Conservation (phyloP, 2,888 invertebrate species). For the Tenthredo mesomela region DNA sequence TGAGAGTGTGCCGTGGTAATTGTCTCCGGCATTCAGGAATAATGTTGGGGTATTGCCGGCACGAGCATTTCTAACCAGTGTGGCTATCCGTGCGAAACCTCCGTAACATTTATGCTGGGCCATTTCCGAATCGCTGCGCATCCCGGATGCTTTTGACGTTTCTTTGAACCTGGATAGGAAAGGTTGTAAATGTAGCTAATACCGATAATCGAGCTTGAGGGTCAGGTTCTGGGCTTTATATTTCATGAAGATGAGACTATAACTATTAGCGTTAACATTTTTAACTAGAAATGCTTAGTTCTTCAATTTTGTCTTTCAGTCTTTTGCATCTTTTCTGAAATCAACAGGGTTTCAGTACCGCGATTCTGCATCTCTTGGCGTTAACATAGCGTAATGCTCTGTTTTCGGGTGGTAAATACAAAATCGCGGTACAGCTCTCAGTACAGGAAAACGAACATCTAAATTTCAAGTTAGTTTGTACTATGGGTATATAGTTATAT, state of each 20-base stretch:
- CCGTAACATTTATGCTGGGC: constrained; percentile 88
- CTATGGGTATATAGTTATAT: too few relatives aligned
- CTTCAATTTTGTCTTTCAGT: not conserved
- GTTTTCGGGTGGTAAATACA: too few relatives aligned
- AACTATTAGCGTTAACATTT: not conserved
- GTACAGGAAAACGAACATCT: too few relatives aligned
- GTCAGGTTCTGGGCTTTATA: not conserved
- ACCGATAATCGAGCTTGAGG: not conserved
- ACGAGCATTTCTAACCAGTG: constrained; percentile 82
- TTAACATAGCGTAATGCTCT: too few relatives aligned
- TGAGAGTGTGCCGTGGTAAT: constrained; percentile 94
- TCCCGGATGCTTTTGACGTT: constrained; percentile 85
- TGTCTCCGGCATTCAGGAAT: constrained; percentile 95
- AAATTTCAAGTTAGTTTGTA: too few relatives aligned
- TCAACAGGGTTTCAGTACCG: too few relatives aligned
- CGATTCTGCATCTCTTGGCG: too few relatives aligned
- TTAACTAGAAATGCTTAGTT: too few relatives aligned
- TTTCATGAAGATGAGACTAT: not conserved
- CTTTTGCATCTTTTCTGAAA: too few relatives aligned
- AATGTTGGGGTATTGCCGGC: constrained; percentile 83
- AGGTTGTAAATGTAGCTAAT: not conserved
- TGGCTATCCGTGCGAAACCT: constrained; percentile 90
- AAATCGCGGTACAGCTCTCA: too few relatives aligned
- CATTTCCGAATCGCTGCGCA: constrained; percentile 78
- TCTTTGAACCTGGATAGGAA: constrained; percentile 84